Base-by-base conservation (phyloP, 2,113 vertebrate genomes). In the Hoplias malabaricus region DNA sequence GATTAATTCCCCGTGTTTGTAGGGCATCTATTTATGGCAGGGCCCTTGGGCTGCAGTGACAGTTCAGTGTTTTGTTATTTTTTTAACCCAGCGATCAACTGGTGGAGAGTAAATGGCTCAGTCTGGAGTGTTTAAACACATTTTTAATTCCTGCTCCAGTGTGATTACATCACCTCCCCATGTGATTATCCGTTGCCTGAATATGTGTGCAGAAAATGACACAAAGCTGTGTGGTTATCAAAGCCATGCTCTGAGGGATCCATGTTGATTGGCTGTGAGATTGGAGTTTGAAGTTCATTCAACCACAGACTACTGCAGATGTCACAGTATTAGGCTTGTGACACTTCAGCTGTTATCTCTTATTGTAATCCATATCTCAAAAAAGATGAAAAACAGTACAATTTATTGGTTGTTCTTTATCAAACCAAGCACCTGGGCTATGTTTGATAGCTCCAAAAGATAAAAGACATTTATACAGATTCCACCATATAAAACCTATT, bases 21-120 rank as follows among this genome's bases (percentile, higher is more conserved):
- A 87, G 85, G 81, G 75, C 71, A 79, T 89, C 88, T 89, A 88
- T 91, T 89, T 90, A 83, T 84, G 87, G 56, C 81, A 82, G 12
- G 79, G 86, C 80, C 50, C 38, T 84, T 88, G 90, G 89, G 89
- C 77, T 86, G 83, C 69, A 82, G 82, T 61, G 62, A 27, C 40
- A 81, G 78, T 75, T 85, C 74, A 86, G 70, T 73, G 53, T 46
- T 66, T 36, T 56, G 84, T 87, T 74, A 42, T 69, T 88, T 78
- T 88, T 85, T 59, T 73, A 87, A 83, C 75, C 77, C 74, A 7
- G 2, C 53, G 82, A 87, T 84, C 86, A 86, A 87, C 88, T 79
- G 84, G 43, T 80, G 73, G 59, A 83, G 78, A 75, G 46, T 48
- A 29, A 59, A 48, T 33, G 69, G 23, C 23, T 69, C 23, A 59